These are phyloP conservation scores for Ondatra zibethicus DNA, from an alignment of 2,113 vertebrate species.

Conservation along the genomic window DNA sequence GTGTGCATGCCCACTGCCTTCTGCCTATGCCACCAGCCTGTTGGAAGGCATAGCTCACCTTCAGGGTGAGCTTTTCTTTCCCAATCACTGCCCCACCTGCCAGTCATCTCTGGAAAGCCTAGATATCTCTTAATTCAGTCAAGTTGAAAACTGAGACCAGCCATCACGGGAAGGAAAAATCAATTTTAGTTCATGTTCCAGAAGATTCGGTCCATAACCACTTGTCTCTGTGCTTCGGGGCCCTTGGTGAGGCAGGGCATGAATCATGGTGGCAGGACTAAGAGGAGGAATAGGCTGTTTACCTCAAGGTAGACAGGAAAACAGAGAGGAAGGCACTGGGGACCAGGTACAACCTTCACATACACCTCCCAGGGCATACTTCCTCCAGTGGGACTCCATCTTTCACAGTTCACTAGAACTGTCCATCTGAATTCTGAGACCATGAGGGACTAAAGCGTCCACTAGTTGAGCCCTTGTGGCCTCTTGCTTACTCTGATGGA, in stretches of 20 bases:
- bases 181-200: neutral
- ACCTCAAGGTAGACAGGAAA: neutral
- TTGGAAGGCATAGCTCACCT: neutral
- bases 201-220: neutral
- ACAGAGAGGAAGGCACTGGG: neutral
- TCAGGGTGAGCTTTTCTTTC: neutral
- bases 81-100: too few relatives aligned
- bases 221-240: neutral
- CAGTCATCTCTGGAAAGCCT: neutral
- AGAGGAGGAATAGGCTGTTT: too few relatives aligned
- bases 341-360: neutral
- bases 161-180: neutral
- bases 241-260: neutral
- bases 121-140: neutral
- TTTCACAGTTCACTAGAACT: neutral
- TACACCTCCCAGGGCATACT: neutral
- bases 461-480: neutral
- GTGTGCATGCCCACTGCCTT: neutral
- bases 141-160: neutral
- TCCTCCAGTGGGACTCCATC: neutral
- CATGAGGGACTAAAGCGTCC: neutral
- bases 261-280: too few relatives aligned
- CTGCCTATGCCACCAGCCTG: neutral
- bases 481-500: neutral
- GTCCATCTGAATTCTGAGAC: neutral